phyloP scores from a whole-genome alignment of 2,888 invertebrate genomes.

The Synanthedon myopaeformis region DNA sequence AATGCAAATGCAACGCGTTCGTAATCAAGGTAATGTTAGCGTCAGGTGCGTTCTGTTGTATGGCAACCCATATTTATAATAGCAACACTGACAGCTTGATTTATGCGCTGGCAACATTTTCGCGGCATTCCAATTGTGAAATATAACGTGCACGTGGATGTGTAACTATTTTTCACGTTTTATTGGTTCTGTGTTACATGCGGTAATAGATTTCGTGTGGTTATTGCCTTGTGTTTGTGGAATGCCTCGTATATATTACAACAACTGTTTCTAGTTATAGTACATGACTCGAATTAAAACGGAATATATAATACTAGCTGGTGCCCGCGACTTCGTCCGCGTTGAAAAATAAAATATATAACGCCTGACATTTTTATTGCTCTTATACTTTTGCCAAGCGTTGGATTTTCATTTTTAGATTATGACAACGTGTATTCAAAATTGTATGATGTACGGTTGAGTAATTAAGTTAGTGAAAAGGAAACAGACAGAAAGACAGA shows the following conservation, averaged over 20 bases:
- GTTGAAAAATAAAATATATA: too few species aligned
- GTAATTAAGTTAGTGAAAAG: too few species aligned
- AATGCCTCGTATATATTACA: not conserved
- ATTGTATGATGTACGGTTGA: too few species aligned
- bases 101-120: constrained; percentile 51
- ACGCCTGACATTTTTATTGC: too few species aligned
- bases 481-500: too few species aligned
- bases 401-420: too few species aligned
- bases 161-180: constrained; percentile 47
- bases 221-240: not conserved
- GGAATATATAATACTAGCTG: too few species aligned
- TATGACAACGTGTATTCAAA: too few species aligned
- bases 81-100: constrained; percentile 61
- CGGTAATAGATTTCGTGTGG: constrained; percentile 21
- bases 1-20: constrained; percentile 36
- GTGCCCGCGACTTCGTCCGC: too few species aligned
- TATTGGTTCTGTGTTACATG: constrained; percentile 22
- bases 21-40: constrained; percentile 61
- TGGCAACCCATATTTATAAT: constrained; percentile 52
- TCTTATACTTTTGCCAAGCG: too few species aligned
- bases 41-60: constrained; percentile 49
- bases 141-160: constrained; percentile 41
- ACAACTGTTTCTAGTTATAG: too few species aligned
- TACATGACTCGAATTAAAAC: too few species aligned
- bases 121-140: constrained; percentile 41